Conservation (phyloP, 2,113 vertebrate genomes). For the Neopipo cinnamomea region DNA sequence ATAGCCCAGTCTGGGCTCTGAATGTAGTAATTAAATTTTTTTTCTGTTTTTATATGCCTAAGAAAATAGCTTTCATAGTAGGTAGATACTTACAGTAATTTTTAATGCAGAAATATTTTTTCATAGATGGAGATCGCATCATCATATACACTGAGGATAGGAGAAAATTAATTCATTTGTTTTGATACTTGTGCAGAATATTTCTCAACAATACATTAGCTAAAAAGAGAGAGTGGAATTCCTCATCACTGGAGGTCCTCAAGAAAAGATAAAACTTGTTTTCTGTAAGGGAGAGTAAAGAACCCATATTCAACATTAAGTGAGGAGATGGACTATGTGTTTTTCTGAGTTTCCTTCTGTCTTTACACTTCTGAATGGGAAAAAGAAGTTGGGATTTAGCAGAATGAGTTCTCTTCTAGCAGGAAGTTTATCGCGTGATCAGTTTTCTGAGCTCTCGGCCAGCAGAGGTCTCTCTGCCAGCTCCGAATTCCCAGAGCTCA, state of each 20-base stretch:
- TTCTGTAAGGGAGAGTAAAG: neutral
- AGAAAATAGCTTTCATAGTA: neutral
- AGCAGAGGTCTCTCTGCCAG: constrained; percentile 23
- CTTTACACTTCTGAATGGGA: neutral
- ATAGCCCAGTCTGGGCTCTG: neutral
- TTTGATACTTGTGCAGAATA: neutral
- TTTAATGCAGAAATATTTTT: neutral
- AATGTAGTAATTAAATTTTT: neutral
- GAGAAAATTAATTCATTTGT: neutral
- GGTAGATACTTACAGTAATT: neutral
- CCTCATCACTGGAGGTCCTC: neutral
- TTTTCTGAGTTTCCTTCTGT: neutral
- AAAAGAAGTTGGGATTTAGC: neutral
- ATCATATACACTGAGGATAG: neutral
- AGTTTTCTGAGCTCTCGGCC: neutral
- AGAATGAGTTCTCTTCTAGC: neutral
- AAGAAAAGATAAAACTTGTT: neutral
- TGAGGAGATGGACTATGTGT: neutral
- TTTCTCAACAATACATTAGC: neutral
- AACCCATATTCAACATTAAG: neutral
- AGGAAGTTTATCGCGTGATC: accelerated
- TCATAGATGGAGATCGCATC: neutral
- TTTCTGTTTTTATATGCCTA: neutral
- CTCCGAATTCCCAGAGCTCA: accelerated
- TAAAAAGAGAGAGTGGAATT: neutral